Evolutionary conservation across 1,140 invertebrate genomes (phyloP), one percentile per base, ranked within the genome.

Genomic region (Ostrea denselamellosa): DNA sequence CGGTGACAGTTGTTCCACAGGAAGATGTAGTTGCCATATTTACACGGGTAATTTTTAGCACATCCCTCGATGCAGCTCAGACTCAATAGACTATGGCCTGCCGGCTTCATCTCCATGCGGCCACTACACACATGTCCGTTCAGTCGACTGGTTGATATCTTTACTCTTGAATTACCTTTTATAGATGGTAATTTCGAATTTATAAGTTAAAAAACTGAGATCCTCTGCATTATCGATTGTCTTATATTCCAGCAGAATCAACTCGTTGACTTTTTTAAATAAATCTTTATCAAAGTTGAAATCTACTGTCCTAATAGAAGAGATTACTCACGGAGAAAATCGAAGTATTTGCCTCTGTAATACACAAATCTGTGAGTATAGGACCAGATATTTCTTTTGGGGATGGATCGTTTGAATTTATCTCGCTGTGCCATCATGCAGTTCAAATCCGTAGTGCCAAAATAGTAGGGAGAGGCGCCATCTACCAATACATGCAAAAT

Each of bases 1-100:
- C 34, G 89, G 65, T 85, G 86, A 28, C 86, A 87, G 19, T 89
- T 85, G 54, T 87, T 87, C 12, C 51, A 77, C 17, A 83, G 17
- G 1, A 87, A 56, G 54, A 51, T n/a, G 22, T 89, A 85, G 28
- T 86, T 65, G 19, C 83, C 83, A 54, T 71, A 83, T 44, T 83
- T 53, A n/a, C 86, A 25, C 2, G 22, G 62, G 10, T 85, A 87
- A 52, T 34, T 83, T 19, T 65, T 17, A 0, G 83, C 68, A 53
- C 84, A 85, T 53, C 68, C 82, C 8, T 82, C 25, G 8, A 88
- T 10, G 44, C 87, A 85, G 9, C 56, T 53, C 53, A 82, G 28
- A 51, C 62, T 51, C 1, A 88, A 53, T n/a, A 19, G 52, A 82
- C 84, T 85, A 52, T 85, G 82, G 8, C 87, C 87, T 65, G 84